Evolutionary conservation across 2,113 vertebrate genomes (phyloP).

Genomic region (Aleadryas rufinucha): DNA sequence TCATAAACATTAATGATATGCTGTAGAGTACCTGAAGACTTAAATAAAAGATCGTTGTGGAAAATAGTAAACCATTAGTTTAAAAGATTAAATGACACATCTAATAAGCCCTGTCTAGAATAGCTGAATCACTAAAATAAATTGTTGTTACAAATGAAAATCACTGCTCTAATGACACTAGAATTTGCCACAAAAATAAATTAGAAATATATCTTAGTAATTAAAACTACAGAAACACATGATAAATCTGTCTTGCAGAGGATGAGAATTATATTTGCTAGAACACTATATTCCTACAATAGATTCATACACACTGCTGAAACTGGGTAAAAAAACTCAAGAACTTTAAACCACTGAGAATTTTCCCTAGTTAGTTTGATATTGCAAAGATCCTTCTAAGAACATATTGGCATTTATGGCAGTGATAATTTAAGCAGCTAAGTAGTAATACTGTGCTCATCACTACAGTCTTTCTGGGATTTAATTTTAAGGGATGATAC

Average conservation of each 20-base stretch:
- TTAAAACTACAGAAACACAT: slow-evolving; percentile 16
- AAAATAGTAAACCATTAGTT: slow-evolving; percentile 23
- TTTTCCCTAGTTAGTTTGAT: not conserved
- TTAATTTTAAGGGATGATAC: not conserved
- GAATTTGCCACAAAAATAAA: slow-evolving; percentile 27
- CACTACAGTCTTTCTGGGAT: not conserved
- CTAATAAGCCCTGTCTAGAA: slow-evolving; percentile 9
- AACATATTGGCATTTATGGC: not conserved
- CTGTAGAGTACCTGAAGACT: not conserved
- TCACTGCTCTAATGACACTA: not conserved
- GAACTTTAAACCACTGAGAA: not conserved
- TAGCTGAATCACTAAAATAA: slow-evolving; percentile 1
- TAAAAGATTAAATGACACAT: not conserved
- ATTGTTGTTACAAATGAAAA: slow-evolving; percentile 16
- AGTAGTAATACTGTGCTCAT: not conserved
- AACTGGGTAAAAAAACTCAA: not conserved
- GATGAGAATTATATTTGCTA: not conserved
- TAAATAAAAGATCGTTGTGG: not conserved
- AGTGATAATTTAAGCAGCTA: not conserved
- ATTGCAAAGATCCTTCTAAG: not conserved
- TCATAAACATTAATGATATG: not conserved
- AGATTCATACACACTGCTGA: not conserved
- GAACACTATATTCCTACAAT: not conserved
- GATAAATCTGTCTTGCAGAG: not conserved
- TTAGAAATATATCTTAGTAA: not conserved